phyloP scores from a whole-genome alignment of 2,113 vertebrate species.

The Ciconia boyciana region DNA sequence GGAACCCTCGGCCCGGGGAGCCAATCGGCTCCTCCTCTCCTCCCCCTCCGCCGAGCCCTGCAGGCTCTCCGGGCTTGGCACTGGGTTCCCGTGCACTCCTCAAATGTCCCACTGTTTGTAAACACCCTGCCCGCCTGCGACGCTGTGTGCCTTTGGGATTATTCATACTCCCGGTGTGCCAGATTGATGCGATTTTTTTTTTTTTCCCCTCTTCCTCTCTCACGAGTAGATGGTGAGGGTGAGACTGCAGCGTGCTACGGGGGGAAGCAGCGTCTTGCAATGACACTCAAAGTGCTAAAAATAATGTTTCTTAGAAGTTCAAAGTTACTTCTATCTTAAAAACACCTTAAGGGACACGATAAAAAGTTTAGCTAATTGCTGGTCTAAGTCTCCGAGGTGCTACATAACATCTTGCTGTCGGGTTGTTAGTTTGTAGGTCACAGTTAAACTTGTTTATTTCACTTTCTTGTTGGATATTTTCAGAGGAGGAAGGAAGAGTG shows the following conservation, averaged over 20 bases:
- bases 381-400: background rate
- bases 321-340: accelerated
- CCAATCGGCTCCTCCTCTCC: background rate
- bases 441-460: background rate
- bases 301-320: background rate
- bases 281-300: accelerated
- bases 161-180: background rate
- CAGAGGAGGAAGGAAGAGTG: background rate
- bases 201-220: background rate
- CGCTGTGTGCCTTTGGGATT: background rate
- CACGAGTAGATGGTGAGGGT: accelerated
- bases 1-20: background rate
- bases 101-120: background rate
- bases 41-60: background rate
- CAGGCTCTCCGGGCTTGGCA: background rate
- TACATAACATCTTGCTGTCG: background rate
- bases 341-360: too few relatives aligned
- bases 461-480: background rate
- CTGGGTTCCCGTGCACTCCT: accelerated
- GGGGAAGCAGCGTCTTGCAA: background rate
- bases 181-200: background rate
- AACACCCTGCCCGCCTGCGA: background rate
- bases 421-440: background rate
- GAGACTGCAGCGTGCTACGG: accelerated
- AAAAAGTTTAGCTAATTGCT: background rate